phyloP scores from a whole-genome alignment of 2,113 vertebrate genomes.

The Nesogale talazaci region DNA sequence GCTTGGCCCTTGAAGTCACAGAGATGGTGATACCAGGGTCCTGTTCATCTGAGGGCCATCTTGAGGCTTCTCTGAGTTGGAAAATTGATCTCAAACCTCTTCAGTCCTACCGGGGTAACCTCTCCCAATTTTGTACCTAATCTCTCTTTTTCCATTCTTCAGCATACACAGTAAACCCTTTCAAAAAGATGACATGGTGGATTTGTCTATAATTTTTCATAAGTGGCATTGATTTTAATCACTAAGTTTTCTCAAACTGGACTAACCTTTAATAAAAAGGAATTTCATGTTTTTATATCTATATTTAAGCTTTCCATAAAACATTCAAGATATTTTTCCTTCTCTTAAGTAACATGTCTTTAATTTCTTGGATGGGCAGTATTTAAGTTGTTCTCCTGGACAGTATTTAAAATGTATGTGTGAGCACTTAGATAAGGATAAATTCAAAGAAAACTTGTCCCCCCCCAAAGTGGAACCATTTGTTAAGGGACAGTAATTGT shows the following conservation, averaged over 20 bases:
- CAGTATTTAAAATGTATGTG: too few relatives aligned
- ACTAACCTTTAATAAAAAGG: not conserved
- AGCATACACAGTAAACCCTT: not conserved
- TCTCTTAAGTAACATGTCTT: not conserved
- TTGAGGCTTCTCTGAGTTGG: not conserved
- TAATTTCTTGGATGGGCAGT: too few relatives aligned
- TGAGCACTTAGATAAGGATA: not conserved
- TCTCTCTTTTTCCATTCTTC: not conserved
- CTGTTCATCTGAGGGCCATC: not conserved
- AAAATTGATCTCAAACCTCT: not conserved
- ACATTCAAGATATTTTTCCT: not conserved
- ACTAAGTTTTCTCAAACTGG: not conserved
- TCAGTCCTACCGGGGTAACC: not conserved
- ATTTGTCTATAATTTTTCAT: not conserved
- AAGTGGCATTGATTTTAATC: not conserved
- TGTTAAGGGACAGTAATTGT: not conserved
- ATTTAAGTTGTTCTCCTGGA: not conserved
- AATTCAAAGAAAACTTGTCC: not conserved
- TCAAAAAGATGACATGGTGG: not conserved
- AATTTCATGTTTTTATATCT: not conserved
- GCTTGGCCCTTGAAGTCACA: not conserved
- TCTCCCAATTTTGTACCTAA: not conserved
- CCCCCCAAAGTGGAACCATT: not conserved
- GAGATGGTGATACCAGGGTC: constrained; percentile 26
- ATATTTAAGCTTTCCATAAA: not conserved